These are phyloP conservation scores for Perca flavescens DNA, from an alignment of 2,113 vertebrate genomes.

Conservation along the genomic window DNA sequence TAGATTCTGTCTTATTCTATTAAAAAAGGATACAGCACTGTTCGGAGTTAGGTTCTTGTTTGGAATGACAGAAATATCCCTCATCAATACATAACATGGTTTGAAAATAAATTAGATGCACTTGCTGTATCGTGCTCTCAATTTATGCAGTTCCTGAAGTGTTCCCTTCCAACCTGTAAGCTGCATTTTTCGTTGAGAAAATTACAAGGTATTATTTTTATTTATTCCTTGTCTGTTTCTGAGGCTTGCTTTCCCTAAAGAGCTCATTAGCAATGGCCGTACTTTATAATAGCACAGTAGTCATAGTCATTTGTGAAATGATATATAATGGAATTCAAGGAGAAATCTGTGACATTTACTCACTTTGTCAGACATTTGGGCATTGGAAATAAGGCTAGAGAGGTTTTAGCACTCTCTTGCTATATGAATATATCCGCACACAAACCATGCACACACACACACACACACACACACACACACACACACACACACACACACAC, in stretches of 20 bases:
- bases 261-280: slow-evolving; percentile 9
- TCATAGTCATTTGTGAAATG: neutral
- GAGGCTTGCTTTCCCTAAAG: slow-evolving; percentile 1
- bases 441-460: neutral
- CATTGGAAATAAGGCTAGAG: neutral
- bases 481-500: neutral
- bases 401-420: neutral
- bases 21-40: neutral
- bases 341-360: neutral
- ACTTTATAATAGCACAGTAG: neutral
- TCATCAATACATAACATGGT: neutral
- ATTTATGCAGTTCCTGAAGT: neutral
- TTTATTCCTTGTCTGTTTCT: neutral
- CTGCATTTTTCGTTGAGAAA: neutral
- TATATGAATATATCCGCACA: neutral
- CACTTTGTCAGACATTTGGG: neutral
- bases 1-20: neutral
- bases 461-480: neutral
- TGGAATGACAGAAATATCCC: neutral
- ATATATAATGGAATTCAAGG: neutral
- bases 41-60: neutral
- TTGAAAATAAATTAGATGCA: slow-evolving; percentile 3
- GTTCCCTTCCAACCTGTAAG: neutral
- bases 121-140: neutral
- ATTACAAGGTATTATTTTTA: neutral